Percentiles rank a stretch among this genome's conserved stretches.
Evolutionary conservation across 2,113 vertebrate genomes (phyloP).

Genomic region (Arizona elegans): DNA sequence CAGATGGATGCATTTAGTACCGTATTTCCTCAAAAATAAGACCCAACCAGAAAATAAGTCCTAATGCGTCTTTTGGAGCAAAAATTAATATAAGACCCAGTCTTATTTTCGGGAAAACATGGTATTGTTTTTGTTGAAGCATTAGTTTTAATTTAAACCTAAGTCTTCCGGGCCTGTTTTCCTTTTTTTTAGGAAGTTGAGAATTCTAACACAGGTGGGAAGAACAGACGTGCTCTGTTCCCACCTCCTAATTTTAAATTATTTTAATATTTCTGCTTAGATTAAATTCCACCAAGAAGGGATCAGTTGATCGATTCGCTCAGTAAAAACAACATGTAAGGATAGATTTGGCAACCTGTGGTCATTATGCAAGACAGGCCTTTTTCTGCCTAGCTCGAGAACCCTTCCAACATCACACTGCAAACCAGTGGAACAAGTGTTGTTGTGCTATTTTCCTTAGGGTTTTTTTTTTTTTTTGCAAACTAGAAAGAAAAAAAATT

Average conservation of each 20-base stretch:
- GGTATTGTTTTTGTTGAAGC: no score
- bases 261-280: not conserved
- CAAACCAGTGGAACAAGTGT: not conserved
- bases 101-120: no score
- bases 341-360: not conserved
- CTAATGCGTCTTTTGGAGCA: no score
- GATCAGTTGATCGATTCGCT: not conserved
- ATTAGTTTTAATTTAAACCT: not conserved
- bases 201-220: not conserved
- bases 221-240: not conserved
- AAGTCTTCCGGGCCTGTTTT: not conserved
- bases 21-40: no score
- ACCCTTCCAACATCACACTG: not conserved
- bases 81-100: no score
- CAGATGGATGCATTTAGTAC: no score
- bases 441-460: not conserved
- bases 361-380: not conserved
- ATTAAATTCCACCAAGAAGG: not conserved
- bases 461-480: not conserved
- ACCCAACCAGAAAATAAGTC: no score
- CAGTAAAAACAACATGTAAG: not conserved
- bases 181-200: not conserved
- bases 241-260: not conserved
- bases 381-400: not conserved
- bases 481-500: not conserved